Conservation (phyloP, 2,888 invertebrate genomes). For the Leucozona laternaria region DNA sequence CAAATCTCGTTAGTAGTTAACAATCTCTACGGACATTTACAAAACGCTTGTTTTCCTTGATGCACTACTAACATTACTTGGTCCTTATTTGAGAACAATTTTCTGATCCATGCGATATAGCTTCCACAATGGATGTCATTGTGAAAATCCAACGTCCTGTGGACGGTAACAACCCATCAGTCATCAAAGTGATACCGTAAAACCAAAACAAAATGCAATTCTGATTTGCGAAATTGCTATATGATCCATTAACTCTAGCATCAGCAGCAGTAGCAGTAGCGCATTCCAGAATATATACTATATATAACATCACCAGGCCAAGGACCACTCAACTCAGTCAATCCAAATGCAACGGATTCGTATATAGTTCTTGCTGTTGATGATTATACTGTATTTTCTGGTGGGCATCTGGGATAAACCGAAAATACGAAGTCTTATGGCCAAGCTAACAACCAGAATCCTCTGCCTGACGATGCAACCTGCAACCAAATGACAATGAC, state of each 20-base stretch:
- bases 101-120: constrained; percentile 20
- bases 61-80: neutral
- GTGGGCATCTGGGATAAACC: constrained; percentile 18
- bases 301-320: neutral
- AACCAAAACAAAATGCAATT: constrained; percentile 56
- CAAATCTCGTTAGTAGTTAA: constrained; percentile 33
- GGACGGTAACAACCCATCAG: constrained; percentile 9
- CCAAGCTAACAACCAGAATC: constrained; percentile 23
- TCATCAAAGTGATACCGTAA: constrained; percentile 24
- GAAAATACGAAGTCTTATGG: constrained; percentile 20
- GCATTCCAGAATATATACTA: neutral
- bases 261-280: neutral
- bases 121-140: constrained; percentile 21
- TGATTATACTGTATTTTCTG: constrained; percentile 21
- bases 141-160: neutral
- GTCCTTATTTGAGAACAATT: constrained; percentile 16
- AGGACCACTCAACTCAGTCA: constrained; percentile 12
- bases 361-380: neutral
- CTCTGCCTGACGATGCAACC: constrained; percentile 34
- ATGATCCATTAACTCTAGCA: constrained; percentile 35
- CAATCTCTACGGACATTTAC: constrained; percentile 12
- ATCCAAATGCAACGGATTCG: constrained; percentile 30
- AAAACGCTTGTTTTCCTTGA: neutral
- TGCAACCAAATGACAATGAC: constrained; percentile 62
- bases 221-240: constrained; percentile 34